Conservation (phyloP, 2,113 vertebrate genomes). For the Pachypanchax playfairii region DNA sequence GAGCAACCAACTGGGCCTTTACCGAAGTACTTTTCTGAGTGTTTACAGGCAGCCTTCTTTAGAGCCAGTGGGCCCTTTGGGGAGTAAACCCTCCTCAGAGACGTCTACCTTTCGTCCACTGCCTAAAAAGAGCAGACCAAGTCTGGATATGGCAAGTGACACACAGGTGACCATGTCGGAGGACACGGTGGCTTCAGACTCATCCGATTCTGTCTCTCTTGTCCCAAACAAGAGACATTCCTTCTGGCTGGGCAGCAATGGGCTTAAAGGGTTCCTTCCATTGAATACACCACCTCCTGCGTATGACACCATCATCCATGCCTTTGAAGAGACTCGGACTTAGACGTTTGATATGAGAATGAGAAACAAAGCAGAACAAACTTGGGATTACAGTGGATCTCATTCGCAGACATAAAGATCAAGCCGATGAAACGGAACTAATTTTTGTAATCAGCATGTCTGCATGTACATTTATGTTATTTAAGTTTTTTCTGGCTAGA, state of each 20-base stretch:
- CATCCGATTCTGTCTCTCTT: slow-evolving; percentile 65
- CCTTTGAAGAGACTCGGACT: slow-evolving; percentile 87
- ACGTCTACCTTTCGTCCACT: slow-evolving; percentile 91
- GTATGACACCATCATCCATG: slow-evolving; percentile 92
- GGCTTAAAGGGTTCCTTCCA: slow-evolving; percentile 84
- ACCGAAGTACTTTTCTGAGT: slow-evolving; percentile 88
- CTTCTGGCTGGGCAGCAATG: slow-evolving; percentile 87
- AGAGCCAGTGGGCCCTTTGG: slow-evolving; percentile 88
- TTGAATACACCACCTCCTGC: slow-evolving; percentile 87
- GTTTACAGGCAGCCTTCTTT: slow-evolving; percentile 90
- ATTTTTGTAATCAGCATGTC: too few species aligned
- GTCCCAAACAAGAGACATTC: slow-evolving; percentile 80
- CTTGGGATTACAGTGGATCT: slow-evolving; percentile 11
- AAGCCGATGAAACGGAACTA: too few species aligned
- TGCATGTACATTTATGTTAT: too few species aligned
- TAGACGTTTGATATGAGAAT: slow-evolving; percentile 11
- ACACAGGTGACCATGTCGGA: slow-evolving; percentile 82
- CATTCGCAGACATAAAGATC: background rate
- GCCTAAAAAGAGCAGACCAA: slow-evolving; percentile 80
- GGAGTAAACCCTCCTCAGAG: slow-evolving; percentile 85
- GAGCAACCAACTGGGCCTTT: slow-evolving; percentile 82
- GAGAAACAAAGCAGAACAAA: slow-evolving; percentile 5
- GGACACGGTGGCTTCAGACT: slow-evolving; percentile 66
- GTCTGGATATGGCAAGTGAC: slow-evolving; percentile 79
- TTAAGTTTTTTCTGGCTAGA: too few species aligned